These are phyloP conservation scores for Diplolepis rosae DNA, from an alignment of 2,888 invertebrate species.

Conservation along the genomic window DNA sequence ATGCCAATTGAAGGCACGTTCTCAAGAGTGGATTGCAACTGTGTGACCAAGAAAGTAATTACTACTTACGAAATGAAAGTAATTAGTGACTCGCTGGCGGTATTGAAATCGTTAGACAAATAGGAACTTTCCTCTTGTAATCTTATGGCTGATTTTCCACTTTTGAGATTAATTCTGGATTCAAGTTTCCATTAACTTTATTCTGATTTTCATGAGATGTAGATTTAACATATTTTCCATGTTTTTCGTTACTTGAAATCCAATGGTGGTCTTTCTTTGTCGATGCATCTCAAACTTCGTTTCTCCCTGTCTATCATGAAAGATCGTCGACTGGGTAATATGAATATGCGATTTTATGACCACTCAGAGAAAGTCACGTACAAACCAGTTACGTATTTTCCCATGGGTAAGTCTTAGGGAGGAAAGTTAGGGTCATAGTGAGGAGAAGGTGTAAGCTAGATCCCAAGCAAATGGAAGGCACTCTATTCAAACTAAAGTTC, in stretches of 20 bases:
- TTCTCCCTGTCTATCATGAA: neutral
- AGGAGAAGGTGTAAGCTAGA: constrained; percentile 29
- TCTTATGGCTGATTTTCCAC: no score
- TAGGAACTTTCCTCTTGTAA: no score
- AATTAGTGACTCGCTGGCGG: neutral
- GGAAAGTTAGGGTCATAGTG: neutral
- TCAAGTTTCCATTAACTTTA: no score
- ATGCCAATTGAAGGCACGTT: constrained; percentile 50
- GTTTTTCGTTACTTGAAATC: no score
- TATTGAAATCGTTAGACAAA: neutral
- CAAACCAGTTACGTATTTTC: constrained; percentile 53
- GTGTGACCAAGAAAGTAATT: neutral
- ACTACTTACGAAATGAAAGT: neutral
- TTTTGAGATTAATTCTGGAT: no score
- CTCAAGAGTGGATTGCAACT: neutral
- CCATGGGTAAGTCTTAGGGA: constrained; percentile 1
- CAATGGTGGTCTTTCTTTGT: no score
- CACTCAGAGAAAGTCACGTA: constrained; percentile 54
- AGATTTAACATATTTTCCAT: no score
- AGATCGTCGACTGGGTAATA: constrained; percentile 48
- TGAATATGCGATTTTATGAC: constrained; percentile 62
- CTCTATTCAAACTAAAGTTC: constrained; percentile 16
- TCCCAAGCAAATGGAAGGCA: constrained; percentile 27
- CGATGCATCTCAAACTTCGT: neutral
- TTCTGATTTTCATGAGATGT: no score